Conservation (phyloP, 2,113 vertebrate genomes). For the Gorsachius goisagi region DNA sequence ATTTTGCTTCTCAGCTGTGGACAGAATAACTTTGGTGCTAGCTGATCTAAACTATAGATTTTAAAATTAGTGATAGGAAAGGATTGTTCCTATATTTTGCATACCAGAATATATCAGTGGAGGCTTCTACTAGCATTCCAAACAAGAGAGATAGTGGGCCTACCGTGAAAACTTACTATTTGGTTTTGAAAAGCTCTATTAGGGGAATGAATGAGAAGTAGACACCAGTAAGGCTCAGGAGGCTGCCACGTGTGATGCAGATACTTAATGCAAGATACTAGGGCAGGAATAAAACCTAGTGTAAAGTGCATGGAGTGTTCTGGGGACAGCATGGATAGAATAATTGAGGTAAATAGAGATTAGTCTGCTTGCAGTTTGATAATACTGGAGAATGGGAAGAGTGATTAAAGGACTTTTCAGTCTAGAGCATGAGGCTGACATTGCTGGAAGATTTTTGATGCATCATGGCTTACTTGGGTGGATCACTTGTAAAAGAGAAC, state of each 20-base stretch:
- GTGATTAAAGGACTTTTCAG: not conserved
- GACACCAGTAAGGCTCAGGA: not conserved
- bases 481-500: not conserved
- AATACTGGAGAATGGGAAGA: not conserved
- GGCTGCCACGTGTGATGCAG: not conserved
- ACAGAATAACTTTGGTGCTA: not conserved
- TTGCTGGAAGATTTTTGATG: not conserved
- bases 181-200: not conserved
- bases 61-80: not conserved
- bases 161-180: not conserved
- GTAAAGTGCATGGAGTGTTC: not conserved
- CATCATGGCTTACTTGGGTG: not conserved
- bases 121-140: not conserved
- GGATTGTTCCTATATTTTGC: not conserved
- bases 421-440: not conserved
- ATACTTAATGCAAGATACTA: not conserved
- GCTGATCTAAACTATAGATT: not conserved
- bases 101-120: not conserved
- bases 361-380: not conserved
- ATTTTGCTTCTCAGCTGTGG: not conserved
- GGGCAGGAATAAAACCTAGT: not conserved
- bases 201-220: not conserved
- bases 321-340: not conserved
- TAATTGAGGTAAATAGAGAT: not conserved
- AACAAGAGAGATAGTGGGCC: not conserved